phyloP scores from a whole-genome alignment of 2,113 vertebrate genomes.

The Petromus typicus region DNA sequence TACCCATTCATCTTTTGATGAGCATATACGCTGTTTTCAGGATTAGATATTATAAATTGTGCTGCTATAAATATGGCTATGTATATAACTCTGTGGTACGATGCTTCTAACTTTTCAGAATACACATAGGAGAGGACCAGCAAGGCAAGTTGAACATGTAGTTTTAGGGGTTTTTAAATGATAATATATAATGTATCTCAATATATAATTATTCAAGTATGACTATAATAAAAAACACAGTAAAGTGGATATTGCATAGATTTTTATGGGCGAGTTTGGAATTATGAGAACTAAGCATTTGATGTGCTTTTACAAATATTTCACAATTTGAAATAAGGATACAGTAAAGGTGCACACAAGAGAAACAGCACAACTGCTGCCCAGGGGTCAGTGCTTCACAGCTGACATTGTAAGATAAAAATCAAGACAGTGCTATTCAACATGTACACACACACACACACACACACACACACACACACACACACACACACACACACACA shows the following conservation, averaged over 20 bases:
- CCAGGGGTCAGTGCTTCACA: background rate
- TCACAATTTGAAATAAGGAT: background rate
- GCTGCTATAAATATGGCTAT: background rate
- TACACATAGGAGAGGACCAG: background rate
- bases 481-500: background rate
- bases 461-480: too few species aligned
- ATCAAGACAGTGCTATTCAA: too few species aligned
- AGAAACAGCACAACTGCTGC: background rate
- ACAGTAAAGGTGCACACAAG: background rate
- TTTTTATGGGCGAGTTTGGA: background rate
- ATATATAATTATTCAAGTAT: background rate
- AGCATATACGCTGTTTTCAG: background rate
- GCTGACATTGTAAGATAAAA: conserved; percentile 7
- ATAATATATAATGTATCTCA: background rate
- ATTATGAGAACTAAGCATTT: background rate
- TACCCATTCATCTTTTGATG: background rate
- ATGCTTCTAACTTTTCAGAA: background rate
- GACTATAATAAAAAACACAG: background rate
- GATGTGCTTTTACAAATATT: background rate
- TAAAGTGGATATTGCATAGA: background rate
- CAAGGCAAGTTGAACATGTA: background rate
- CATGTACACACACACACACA: too few species aligned
- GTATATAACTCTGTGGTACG: background rate
- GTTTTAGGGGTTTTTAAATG: too few species aligned
- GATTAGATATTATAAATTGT: background rate